Evolutionary conservation across 2,888 invertebrate species (phyloP).

Genomic region (Alviniconcha strummeri): DNA sequence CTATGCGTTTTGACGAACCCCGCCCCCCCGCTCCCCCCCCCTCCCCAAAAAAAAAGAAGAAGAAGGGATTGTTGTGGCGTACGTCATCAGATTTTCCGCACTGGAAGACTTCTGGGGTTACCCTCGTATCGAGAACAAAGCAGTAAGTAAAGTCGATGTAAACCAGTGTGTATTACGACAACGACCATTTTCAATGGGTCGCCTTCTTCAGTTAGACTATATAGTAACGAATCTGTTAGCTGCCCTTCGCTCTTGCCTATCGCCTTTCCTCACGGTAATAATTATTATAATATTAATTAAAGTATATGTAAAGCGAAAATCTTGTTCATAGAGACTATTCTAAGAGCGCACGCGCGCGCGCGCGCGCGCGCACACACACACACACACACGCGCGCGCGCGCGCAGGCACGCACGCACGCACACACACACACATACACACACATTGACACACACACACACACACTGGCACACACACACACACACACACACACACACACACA

Average conservation of each 20-base stretch:
- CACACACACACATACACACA: background rate
- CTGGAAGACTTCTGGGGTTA: too few relatives aligned
- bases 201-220: background rate
- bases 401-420: background rate
- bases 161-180: background rate
- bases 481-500: background rate
- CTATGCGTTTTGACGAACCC: too few relatives aligned
- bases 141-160: background rate
- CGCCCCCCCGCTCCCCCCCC: too few relatives aligned
- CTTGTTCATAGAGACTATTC: background rate
- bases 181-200: background rate
- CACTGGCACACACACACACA: background rate
- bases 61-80: too few relatives aligned
- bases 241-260: too few relatives aligned
- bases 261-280: background rate
- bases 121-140: too few relatives aligned
- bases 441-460: background rate
- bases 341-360: background rate
- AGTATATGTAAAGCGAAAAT: background rate
- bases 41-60: too few relatives aligned
- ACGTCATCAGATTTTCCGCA: too few relatives aligned
- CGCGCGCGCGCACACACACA: background rate
- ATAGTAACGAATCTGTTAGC: background rate
- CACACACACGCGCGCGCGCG: background rate
- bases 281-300: background rate